Evolutionary conservation across 2,113 vertebrate genomes (phyloP).

Genomic region (Okapia johnstoni): DNA sequence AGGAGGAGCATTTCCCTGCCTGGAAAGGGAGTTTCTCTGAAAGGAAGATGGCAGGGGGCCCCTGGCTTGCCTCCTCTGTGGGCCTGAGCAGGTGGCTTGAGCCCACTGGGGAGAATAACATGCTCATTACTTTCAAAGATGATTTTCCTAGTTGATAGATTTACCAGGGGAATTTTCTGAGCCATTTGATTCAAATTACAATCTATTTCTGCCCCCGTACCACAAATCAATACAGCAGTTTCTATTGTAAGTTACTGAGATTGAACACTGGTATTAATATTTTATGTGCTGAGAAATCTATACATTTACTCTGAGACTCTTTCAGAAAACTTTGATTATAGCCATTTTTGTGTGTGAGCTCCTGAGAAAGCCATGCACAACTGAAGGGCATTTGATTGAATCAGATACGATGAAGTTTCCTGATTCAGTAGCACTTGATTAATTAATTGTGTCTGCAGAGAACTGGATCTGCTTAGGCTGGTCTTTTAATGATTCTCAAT

Average conservation of each 20-base stretch:
- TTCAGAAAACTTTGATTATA: constrained; percentile 8
- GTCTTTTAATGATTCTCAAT: not conserved
- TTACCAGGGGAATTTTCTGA: constrained; percentile 49
- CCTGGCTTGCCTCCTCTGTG: not conserved
- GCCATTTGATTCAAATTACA: constrained; percentile 57
- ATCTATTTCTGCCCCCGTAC: not conserved
- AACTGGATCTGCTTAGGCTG: not conserved
- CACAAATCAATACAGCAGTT: constrained; percentile 49
- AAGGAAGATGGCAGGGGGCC: not conserved
- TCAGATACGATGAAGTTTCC: not conserved
- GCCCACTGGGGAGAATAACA: not conserved
- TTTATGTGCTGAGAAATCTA: constrained; percentile 34
- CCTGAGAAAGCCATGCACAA: not conserved
- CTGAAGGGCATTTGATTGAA: not conserved
- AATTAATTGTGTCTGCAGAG: not conserved
- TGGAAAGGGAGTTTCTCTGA: not conserved
- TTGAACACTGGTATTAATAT: not conserved
- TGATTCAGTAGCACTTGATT: not conserved
- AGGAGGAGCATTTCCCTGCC: not conserved
- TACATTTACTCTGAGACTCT: not conserved
- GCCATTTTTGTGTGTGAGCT: not conserved
- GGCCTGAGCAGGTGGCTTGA: not conserved
- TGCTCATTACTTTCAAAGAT: not conserved
- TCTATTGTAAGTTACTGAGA: not conserved
- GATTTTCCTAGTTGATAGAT: not conserved